A percentile compares a stretch with the other conserved stretches of the same genome.
phyloP scores from a whole-genome alignment of 2,888 invertebrate species.

The Rhagonycha fulva region DNA sequence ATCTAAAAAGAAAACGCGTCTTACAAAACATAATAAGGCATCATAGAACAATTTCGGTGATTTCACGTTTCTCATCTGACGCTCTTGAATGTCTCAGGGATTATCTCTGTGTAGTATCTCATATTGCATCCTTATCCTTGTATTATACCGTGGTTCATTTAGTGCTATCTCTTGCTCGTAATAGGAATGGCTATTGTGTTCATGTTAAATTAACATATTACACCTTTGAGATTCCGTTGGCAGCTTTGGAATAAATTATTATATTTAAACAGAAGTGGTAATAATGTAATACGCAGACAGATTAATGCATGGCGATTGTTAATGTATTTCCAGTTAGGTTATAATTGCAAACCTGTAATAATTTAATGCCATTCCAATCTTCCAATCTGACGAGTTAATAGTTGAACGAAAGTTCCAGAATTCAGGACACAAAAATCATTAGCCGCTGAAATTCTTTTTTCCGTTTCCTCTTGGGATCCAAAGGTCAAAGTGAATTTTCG shows the following conservation, averaged over 20 bases:
- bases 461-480: neutral
- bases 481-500: neutral
- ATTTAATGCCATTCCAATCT: neutral
- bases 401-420: neutral
- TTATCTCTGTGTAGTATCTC: neutral
- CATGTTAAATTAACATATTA: slow-evolving; percentile 23
- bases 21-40: neutral
- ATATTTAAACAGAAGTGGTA: slow-evolving; percentile 17
- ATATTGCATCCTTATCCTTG: slow-evolving; percentile 1
- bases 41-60: neutral
- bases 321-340: neutral
- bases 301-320: neutral
- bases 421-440: neutral
- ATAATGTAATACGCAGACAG: slow-evolving; percentile 8
- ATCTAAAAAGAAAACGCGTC: neutral
- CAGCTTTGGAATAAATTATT: slow-evolving; percentile 17
- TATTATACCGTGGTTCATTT: neutral
- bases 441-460: neutral
- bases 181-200: slow-evolving; percentile 14
- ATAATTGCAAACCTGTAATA: neutral
- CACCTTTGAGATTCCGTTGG: slow-evolving; percentile 21
- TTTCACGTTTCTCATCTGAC: neutral
- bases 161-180: slow-evolving; percentile 6
- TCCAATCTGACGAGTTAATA: neutral
- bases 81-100: neutral